Evolutionary conservation across 2,113 vertebrate genomes (phyloP).

Genomic region (Apaloderma vittatum): DNA sequence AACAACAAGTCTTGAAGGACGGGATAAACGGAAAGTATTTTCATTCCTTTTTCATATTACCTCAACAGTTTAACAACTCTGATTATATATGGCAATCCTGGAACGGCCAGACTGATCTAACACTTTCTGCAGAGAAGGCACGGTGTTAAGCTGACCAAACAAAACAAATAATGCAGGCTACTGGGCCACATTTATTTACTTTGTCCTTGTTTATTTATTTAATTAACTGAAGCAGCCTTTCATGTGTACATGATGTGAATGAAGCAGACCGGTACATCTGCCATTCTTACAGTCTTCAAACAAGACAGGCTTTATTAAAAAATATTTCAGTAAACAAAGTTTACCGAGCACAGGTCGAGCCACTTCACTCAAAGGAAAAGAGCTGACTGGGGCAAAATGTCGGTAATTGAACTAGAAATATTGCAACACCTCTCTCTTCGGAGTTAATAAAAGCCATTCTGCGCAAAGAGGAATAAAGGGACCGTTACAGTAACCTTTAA

Average conservation of each 20-base stretch:
- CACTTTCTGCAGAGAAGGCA: not conserved
- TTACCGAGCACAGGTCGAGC: not conserved
- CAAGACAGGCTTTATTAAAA: not conserved
- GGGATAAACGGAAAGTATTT: not conserved
- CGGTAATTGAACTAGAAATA: slow-evolving; percentile 9
- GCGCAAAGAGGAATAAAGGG: not conserved
- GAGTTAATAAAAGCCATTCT: not conserved
- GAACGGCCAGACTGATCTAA: not conserved
- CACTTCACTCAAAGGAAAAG: not conserved
- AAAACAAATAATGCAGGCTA: not conserved
- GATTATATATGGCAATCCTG: not conserved
- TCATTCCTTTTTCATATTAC: not conserved
- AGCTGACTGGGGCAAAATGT: not conserved
- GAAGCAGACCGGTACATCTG: not conserved
- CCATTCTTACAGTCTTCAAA: not conserved
- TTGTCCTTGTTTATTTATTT: not conserved
- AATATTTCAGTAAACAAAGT: not conserved
- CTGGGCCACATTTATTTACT: not conserved
- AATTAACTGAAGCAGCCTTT: not conserved
- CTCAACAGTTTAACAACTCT: not conserved
- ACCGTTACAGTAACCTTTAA: not conserved
- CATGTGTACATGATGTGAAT: not conserved
- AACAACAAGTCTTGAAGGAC: not conserved
- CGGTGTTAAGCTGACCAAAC: not conserved
- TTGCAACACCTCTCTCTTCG: not conserved